phyloP scores from a whole-genome alignment of 2,113 vertebrate genomes.

The Murina feae region DNA sequence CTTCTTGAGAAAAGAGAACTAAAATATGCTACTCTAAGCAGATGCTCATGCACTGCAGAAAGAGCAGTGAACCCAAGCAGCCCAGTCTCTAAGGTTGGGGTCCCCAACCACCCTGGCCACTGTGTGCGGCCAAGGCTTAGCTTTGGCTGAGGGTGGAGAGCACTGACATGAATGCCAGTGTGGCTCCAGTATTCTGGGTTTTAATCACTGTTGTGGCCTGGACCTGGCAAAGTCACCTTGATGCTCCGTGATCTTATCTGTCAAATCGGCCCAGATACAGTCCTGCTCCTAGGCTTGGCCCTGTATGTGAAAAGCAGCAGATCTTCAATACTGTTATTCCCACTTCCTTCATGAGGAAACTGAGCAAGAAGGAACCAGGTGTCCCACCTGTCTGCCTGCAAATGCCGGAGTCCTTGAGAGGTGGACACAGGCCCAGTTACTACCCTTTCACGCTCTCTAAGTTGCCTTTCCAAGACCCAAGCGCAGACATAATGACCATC shows the following conservation, averaged over 20 bases:
- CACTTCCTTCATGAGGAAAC: not conserved
- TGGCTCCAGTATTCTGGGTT: not conserved
- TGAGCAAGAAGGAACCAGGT: not conserved
- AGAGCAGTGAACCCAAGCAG: not conserved
- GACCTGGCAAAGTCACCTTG: not conserved
- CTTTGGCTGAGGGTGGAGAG: not conserved
- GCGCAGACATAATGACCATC: rapidly evolving
- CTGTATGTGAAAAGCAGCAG: not conserved
- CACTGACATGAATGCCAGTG: not conserved
- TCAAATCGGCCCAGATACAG: not conserved
- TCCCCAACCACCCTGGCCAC: not conserved
- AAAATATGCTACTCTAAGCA: conserved; percentile 57
- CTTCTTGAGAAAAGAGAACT: conserved; percentile 41
- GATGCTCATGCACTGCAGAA: not conserved
- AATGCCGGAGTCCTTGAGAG: not conserved
- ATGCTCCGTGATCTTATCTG: not conserved
- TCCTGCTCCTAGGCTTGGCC: not conserved
- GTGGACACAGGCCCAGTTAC: not conserved
- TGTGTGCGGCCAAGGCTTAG: not conserved
- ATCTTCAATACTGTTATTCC: not conserved
- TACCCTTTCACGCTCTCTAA: not conserved
- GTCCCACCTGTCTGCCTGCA: not conserved
- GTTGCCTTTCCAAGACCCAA: not conserved
- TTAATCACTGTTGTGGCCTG: not conserved
- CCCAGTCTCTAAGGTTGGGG: not conserved